These are phyloP conservation scores for Trimorus sp. DNA, from an alignment of 2,888 invertebrate genomes.

Conservation along the genomic window DNA sequence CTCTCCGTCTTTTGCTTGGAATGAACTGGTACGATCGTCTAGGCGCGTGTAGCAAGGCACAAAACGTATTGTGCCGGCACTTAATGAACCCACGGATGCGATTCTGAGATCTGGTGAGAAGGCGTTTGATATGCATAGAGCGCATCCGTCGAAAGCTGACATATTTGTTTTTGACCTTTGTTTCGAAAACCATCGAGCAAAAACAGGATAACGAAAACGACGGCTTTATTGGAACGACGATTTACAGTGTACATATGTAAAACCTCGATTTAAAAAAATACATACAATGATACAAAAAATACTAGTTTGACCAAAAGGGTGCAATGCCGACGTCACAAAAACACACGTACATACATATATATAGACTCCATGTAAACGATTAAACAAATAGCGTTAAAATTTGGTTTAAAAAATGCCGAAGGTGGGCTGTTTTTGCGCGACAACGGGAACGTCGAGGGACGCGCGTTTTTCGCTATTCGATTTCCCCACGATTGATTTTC, in stretches of 20 bases:
- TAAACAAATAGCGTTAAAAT: too few species aligned
- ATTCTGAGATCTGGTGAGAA: constrained; percentile 46
- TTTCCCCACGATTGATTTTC: too few species aligned
- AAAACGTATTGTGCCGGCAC: not conserved
- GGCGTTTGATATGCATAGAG: constrained; percentile 59
- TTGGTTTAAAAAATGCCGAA: too few species aligned
- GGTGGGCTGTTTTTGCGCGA: too few species aligned
- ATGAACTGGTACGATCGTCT: constrained; percentile 51
- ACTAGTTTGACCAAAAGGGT: not conserved
- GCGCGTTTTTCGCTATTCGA: too few species aligned
- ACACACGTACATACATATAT: too few species aligned
- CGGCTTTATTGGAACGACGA: constrained; percentile 41
- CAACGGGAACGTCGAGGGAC: too few species aligned
- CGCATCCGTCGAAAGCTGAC: constrained; percentile 38
- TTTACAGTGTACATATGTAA: constrained; percentile 46
- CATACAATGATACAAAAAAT: not conserved
- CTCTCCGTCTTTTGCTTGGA: constrained; percentile 21
- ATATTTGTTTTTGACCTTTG: not conserved
- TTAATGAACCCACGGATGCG: constrained; percentile 39
- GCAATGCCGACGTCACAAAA: not conserved
- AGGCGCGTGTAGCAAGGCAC: constrained; percentile 1
- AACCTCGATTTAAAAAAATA: constrained; percentile 52
- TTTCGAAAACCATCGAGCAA: constrained; percentile 9
- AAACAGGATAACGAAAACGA: constrained; percentile 32
- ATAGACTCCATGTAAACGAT: too few species aligned